phyloP scores from a whole-genome alignment of 2,888 invertebrate genomes.

The Trachelus tabidus region DNA sequence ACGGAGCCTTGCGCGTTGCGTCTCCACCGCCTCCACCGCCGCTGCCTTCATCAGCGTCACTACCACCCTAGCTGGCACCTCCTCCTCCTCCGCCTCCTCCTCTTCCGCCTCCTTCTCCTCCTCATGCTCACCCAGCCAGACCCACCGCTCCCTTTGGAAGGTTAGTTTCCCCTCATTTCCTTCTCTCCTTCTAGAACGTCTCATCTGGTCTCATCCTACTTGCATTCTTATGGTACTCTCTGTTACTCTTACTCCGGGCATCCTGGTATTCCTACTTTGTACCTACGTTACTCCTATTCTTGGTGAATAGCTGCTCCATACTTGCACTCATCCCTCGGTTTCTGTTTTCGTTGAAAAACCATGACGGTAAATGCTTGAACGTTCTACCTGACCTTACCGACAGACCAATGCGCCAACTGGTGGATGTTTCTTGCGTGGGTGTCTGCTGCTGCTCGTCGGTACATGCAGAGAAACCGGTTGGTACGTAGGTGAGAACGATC shows the following conservation, averaged over 20 bases:
- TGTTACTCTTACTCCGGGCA: slow-evolving; percentile 21
- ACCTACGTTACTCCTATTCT: background rate
- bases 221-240: background rate
- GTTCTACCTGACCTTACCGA: background rate
- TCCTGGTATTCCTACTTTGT: slow-evolving; percentile 4
- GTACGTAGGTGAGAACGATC: background rate
- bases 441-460: background rate
- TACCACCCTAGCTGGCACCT: background rate
- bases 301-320: background rate
- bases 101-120: background rate
- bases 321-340: background rate
- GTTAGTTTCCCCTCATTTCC: background rate
- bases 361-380: background rate
- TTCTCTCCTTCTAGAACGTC: background rate
- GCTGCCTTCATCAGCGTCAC: slow-evolving; percentile 2
- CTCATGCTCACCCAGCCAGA: background rate
- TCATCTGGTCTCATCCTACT: background rate
- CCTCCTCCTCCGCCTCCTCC: slow-evolving; percentile 1
- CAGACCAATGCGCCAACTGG: background rate
- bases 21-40: slow-evolving; percentile 9
- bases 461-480: background rate
- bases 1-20: slow-evolving; percentile 38
- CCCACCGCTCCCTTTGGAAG: slow-evolving; percentile 3
- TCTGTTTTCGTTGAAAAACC: background rate
- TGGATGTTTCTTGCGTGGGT: background rate